phyloP scores from a whole-genome alignment of 2,888 invertebrate species.

The Netelia fuscicornis region DNA sequence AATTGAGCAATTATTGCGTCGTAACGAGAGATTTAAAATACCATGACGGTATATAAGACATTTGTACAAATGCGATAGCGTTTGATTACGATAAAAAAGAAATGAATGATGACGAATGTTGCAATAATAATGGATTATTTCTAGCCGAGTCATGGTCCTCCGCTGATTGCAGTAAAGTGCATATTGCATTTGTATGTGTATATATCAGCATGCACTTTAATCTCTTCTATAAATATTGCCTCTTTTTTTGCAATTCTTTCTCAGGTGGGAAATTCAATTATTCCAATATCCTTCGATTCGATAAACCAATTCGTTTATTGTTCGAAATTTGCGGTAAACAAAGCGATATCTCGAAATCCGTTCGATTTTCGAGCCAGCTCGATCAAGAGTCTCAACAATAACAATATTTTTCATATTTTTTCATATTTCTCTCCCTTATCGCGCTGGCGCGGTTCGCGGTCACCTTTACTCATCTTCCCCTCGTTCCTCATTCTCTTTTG shows the following conservation, averaged over 20 bases:
- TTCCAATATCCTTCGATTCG: too few species aligned
- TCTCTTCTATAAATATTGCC: too few species aligned
- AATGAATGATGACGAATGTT: conserved; percentile 20
- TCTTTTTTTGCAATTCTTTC: too few species aligned
- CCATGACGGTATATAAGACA: not conserved
- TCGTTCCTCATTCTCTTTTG: not conserved
- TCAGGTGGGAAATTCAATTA: too few species aligned
- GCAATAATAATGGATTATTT: conserved; percentile 17
- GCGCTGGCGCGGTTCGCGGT: not conserved
- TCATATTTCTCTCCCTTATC: not conserved
- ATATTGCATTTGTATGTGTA: not conserved
- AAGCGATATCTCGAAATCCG: too few species aligned
- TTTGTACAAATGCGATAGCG: not conserved
- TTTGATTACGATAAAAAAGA: conserved; percentile 19
- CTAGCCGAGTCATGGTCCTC: conserved; percentile 34
- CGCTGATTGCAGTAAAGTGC: not conserved
- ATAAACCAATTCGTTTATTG: too few species aligned
- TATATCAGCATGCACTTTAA: too few species aligned
- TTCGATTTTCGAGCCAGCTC: too few species aligned
- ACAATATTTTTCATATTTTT: not conserved
- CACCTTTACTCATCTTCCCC: not conserved
- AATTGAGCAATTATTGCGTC: not conserved
- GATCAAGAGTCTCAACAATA: too few species aligned
- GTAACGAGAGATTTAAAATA: not conserved
- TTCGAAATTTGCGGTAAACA: too few species aligned